Base-by-base conservation (phyloP, 2,797 vertebrate species). In the Brotula barbata region DNA sequence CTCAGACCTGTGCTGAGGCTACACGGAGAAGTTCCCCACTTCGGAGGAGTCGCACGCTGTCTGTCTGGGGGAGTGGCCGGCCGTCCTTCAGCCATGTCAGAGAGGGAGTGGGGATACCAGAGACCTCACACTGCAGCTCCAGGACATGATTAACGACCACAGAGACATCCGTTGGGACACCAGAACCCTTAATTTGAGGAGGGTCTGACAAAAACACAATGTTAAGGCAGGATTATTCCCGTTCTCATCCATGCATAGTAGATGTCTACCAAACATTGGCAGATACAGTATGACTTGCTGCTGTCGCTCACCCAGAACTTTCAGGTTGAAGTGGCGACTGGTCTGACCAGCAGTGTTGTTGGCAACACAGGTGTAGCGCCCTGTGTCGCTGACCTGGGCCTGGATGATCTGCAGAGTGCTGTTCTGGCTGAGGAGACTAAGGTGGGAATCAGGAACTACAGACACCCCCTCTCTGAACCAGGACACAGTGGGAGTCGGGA, bases 51-150 rank as follows among this genome's bases (percentile, higher is more conserved):
- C 85, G 91, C 48, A 94, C 17, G 28, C 91, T 87, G 19, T 93
- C 89, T 0, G 79, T 94, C 72, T 93, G 93, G 20, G 89, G 90
- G 37, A 99, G 90, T 0, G 93, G 94, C 6, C 93, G 91, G 6
- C 95, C 97, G 49, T 99, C 96, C 84, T 95, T 98, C 90, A 98
- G 88, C 97, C 97, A 99, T 5, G 94, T 94, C 58, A 98, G 82
- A 76, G 91, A 90, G 44, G 97, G 97, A 7, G 84, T 21, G 3
- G 97, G 97, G 68, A 95, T 92, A 39, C 97, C 97, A 42, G 92
- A 91, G 42, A 93, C 91, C 49, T 92, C 62, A 73, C 97, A 99
- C 34, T 77, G 77, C 19, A 99, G 92, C 78, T 98, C 94, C 65
- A 99, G 81, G 9, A 89, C 89, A 15, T 94, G 92, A 87, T 94